Conservation (phyloP, 2,113 vertebrate species). For the Lophura nycthemera region DNA sequence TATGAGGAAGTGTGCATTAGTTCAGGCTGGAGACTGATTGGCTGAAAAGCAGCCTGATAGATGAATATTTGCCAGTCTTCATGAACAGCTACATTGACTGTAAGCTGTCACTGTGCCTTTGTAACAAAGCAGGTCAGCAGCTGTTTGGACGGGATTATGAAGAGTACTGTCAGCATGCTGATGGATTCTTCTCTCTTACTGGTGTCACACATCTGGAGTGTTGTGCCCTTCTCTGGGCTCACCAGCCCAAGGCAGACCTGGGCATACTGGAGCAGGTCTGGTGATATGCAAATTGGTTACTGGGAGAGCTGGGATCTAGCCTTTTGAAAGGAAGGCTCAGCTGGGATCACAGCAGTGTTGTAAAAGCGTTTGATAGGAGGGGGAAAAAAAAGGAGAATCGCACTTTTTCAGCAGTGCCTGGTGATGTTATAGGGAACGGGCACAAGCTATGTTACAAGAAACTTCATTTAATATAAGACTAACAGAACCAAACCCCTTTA, state of each 20-base stretch:
- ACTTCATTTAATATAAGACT: background rate
- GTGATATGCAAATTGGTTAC: background rate
- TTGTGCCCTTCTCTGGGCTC: background rate
- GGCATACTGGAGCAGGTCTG: background rate
- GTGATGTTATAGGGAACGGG: background rate
- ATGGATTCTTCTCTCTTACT: background rate
- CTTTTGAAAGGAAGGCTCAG: background rate
- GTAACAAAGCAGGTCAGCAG: background rate
- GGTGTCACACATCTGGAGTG: background rate
- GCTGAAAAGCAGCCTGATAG: background rate
- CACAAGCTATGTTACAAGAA: background rate
- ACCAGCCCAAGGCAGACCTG: background rate
- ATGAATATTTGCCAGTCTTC: background rate
- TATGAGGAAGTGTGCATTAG: background rate
- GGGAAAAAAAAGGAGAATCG: background rate
- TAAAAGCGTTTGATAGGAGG: background rate
- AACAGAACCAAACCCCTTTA: background rate
- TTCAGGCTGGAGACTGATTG: background rate
- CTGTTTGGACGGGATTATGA: background rate
- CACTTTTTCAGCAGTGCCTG: background rate
- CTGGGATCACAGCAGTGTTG: background rate
- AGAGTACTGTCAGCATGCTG: background rate
- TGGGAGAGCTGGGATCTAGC: background rate
- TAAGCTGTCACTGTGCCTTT: background rate
- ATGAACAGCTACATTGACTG: background rate